A percentile compares a stretch with the other conserved stretches of the same genome.
phyloP scores from a whole-genome alignment of 1,140 invertebrate genomes.

The Drosophila mojavensis region DNA sequence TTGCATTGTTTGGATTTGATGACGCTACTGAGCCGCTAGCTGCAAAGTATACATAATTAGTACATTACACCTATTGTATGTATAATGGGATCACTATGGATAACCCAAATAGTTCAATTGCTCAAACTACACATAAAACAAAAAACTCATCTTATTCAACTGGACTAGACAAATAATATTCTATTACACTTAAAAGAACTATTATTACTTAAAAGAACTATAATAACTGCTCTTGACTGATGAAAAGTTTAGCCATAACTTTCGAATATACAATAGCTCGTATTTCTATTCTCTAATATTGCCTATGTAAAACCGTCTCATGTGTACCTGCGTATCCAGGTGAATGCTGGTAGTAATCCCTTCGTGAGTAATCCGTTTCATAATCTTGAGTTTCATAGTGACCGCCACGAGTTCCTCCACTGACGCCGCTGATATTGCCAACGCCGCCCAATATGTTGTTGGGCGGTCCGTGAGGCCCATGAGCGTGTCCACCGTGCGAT shows the following conservation, averaged over 20 bases:
- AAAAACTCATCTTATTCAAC: too few species aligned
- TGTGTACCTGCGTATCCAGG: constrained; percentile 70
- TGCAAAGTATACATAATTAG: constrained; percentile 3
- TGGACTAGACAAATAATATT: too few species aligned
- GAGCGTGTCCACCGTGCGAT: constrained; percentile 57
- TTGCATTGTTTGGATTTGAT: constrained; percentile 63
- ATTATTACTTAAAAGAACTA: too few species aligned
- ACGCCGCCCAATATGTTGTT: constrained; percentile 59
- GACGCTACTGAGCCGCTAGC: constrained; percentile 51
- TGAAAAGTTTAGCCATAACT: too few species aligned
- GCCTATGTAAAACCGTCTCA: too few species aligned
- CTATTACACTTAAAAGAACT: too few species aligned
- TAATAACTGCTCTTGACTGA: too few species aligned
- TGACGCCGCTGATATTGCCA: constrained; percentile 50
- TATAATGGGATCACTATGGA: too few species aligned
- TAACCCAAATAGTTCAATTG: too few species aligned
- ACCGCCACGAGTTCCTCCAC: constrained; percentile 47
- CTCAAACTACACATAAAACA: too few species aligned
- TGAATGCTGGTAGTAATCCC: constrained; percentile 81
- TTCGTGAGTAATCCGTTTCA: constrained; percentile 73
- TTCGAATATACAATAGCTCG: too few species aligned
- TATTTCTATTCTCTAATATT: too few species aligned
- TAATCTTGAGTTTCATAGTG: constrained; percentile 77
- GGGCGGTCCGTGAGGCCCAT: constrained; percentile 56
- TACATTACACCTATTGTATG: background rate